phyloP scores from a whole-genome alignment of 2,113 vertebrate genomes.

The Isurus oxyrinchus region DNA sequence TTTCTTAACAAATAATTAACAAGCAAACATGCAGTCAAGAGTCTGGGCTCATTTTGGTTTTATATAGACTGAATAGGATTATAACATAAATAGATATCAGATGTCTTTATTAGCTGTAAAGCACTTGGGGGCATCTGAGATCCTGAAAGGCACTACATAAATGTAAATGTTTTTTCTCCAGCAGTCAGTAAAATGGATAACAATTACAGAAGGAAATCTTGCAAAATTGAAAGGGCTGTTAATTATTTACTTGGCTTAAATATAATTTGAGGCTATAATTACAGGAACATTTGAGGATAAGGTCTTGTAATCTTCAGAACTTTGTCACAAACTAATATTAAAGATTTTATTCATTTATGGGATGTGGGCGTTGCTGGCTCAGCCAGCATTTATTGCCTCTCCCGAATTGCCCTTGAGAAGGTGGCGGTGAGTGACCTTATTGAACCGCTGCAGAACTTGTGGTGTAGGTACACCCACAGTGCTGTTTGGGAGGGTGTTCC shows the following conservation, averaged over 20 bases:
- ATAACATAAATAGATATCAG: background rate
- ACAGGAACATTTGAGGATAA: background rate
- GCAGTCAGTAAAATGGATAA: background rate
- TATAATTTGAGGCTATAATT: background rate
- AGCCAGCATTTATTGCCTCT: too few species aligned
- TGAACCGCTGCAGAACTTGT: too few species aligned
- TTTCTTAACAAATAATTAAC: too few species aligned
- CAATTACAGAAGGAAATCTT: background rate
- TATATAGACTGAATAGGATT: background rate
- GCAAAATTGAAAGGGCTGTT: background rate
- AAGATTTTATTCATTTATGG: too few species aligned
- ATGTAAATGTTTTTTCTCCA: background rate
- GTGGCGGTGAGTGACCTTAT: too few species aligned
- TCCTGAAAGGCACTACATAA: background rate
- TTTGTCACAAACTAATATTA: background rate
- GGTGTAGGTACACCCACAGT: too few species aligned
- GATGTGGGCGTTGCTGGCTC: too few species aligned
- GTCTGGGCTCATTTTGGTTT: background rate
- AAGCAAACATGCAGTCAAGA: background rate
- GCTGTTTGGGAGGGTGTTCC: too few species aligned
- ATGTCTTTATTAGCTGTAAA: background rate
- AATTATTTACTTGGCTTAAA: background rate
- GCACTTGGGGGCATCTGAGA: background rate
- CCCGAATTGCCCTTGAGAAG: too few species aligned
- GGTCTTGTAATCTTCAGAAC: background rate